Evolutionary conservation across 2,113 vertebrate genomes (phyloP).

Genomic region (Sceloporus tristichus): DNA sequence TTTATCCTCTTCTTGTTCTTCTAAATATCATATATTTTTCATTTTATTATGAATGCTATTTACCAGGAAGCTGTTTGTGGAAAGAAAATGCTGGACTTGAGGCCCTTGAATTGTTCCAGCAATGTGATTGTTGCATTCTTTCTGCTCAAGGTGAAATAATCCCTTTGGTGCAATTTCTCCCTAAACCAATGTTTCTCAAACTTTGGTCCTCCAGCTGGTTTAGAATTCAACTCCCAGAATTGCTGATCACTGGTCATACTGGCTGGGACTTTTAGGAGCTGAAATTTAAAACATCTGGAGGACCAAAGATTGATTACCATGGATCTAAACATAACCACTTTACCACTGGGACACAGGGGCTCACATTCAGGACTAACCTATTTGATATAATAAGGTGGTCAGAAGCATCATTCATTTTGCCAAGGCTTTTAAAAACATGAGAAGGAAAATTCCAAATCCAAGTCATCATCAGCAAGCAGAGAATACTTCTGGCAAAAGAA

Average conservation of each 20-base stretch:
- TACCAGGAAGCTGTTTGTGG: not conserved
- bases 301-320: too few relatives aligned
- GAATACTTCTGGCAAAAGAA: not conserved
- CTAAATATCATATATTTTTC: too few relatives aligned
- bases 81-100: not conserved
- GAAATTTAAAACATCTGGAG: too few relatives aligned
- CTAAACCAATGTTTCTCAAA: too few relatives aligned
- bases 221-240: too few relatives aligned
- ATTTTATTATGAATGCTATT: too few relatives aligned
- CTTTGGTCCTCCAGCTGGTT: too few relatives aligned
- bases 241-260: too few relatives aligned
- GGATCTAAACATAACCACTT: too few relatives aligned
- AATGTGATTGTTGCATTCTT: not conserved
- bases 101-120: not conserved
- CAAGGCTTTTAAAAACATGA: not conserved
- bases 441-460: not conserved
- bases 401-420: not conserved
- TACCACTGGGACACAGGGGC: too few relatives aligned
- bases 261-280: too few relatives aligned
- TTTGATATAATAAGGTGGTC: not conserved
- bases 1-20: too few relatives aligned
- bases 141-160: not conserved
- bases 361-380: not conserved
- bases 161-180: not conserved
- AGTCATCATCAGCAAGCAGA: not conserved